Conservation (phyloP, 2,113 vertebrate genomes). For the Gadus chalcogrammus region DNA sequence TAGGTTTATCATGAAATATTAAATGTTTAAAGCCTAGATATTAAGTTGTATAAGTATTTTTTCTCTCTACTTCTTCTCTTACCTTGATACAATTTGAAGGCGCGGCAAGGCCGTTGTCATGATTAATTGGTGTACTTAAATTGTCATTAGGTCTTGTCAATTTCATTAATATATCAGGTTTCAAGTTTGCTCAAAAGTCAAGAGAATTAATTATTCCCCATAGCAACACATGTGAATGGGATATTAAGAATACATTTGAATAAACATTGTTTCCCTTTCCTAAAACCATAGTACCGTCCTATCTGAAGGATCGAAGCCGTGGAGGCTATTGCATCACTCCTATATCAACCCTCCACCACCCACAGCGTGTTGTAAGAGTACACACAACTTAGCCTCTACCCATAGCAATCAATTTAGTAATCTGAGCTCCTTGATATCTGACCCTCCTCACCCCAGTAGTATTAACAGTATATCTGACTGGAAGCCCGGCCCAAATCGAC, state of each 20-base stretch:
- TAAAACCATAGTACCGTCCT: slow-evolving; percentile 24
- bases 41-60: slow-evolving; percentile 20
- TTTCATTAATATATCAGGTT: slow-evolving; percentile 68
- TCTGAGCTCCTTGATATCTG: slow-evolving; percentile 27
- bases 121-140: slow-evolving; percentile 75
- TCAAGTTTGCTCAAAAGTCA: slow-evolving; percentile 59
- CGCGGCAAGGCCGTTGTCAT: slow-evolving; percentile 46
- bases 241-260: slow-evolving; percentile 19
- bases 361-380: slow-evolving; percentile 63
- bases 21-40: slow-evolving; percentile 21
- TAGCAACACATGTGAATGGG: slow-evolving; percentile 50
- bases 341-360: slow-evolving; percentile 47
- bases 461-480: slow-evolving; percentile 28
- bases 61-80: slow-evolving; percentile 7
- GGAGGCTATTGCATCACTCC: slow-evolving; percentile 51
- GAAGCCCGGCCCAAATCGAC: slow-evolving; percentile 40
- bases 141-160: slow-evolving; percentile 75
- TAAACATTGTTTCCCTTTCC: too few species aligned
- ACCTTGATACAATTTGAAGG: too few species aligned
- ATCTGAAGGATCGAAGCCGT: slow-evolving; percentile 43
- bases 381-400: slow-evolving; percentile 55
- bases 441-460: too few species aligned
- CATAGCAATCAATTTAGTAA: slow-evolving; percentile 63
- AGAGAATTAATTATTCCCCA: slow-evolving; percentile 65
- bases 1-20: slow-evolving; percentile 11